A percentile compares a stretch with the other conserved stretches of the same genome.
These are phyloP conservation scores for Tipula confusa DNA, from an alignment of 2,888 invertebrate genomes.

Conservation along the genomic window DNA sequence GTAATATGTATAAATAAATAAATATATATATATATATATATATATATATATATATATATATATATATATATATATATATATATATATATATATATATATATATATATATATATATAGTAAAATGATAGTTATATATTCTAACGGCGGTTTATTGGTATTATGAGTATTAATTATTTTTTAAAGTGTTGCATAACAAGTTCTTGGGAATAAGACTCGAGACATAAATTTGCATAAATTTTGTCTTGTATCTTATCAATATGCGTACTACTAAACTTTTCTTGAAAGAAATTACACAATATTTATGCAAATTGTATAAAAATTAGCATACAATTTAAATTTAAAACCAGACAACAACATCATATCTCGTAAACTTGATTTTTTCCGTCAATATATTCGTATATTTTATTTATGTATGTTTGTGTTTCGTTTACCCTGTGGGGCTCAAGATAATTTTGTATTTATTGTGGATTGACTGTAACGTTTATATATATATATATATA, in stretches of 20 bases:
- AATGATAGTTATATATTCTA: neutral
- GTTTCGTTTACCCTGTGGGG: neutral
- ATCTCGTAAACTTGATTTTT: conserved; percentile 3
- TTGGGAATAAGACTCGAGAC: neutral
- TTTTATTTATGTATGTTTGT: neutral
- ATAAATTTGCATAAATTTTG: neutral
- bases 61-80: too few relatives aligned
- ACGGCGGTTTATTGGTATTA: neutral
- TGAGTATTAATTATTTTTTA: neutral
- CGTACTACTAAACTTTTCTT: neutral
- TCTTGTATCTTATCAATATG: neutral
- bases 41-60: too few relatives aligned
- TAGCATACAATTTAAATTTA: neutral
- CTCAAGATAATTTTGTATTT: neutral
- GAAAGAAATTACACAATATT: neutral
- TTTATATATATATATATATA: too few relatives aligned
- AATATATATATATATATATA: too few relatives aligned
- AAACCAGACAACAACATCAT: neutral
- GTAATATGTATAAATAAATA: too few relatives aligned
- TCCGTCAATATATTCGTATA: neutral
- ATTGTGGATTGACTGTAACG: neutral
- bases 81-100: too few relatives aligned
- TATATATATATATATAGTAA: neutral
- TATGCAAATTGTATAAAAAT: neutral
- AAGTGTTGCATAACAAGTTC: neutral